phyloP scores from a whole-genome alignment of 2,797 vertebrate genomes.

The Sebastes steindachneri region DNA sequence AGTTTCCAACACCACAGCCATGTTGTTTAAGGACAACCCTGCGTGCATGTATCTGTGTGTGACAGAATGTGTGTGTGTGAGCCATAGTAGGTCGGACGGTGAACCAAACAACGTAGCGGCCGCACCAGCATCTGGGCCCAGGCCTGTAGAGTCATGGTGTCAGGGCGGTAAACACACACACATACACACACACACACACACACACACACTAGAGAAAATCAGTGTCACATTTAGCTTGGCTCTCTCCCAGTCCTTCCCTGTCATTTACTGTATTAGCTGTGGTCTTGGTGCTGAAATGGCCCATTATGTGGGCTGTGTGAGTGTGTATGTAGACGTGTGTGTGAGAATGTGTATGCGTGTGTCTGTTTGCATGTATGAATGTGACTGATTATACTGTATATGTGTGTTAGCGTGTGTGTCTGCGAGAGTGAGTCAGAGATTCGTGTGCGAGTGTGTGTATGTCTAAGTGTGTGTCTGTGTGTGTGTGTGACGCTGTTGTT shows the following conservation, averaged over 20 bases:
- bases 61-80: neutral
- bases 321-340: conserved; percentile 46
- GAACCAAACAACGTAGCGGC: conserved; percentile 55
- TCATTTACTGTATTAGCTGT: conserved; percentile 86
- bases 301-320: conserved; percentile 76
- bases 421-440: conserved; percentile 31
- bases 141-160: conserved; percentile 60
- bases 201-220: conserved; percentile 62
- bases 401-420: conserved; percentile 52
- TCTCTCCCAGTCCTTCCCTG: conserved; percentile 69
- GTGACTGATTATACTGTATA: conserved; percentile 62
- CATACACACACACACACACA: conserved; percentile 29
- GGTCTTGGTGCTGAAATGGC: conserved; percentile 83
- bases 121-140: conserved; percentile 71
- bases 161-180: conserved; percentile 56
- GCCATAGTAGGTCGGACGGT: conserved; percentile 33
- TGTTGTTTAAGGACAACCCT: conserved; percentile 69
- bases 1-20: conserved; percentile 72
- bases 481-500: conserved; percentile 67
- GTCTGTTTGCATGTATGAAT: conserved; percentile 62
- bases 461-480: neutral
- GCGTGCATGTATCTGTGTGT: conserved; percentile 11
- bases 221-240: conserved; percentile 75
- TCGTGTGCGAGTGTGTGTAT: conserved; percentile 18
- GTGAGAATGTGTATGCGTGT: conserved; percentile 30